phyloP scores from a whole-genome alignment of 2,113 vertebrate genomes.

The Anoplopoma fimbria region DNA sequence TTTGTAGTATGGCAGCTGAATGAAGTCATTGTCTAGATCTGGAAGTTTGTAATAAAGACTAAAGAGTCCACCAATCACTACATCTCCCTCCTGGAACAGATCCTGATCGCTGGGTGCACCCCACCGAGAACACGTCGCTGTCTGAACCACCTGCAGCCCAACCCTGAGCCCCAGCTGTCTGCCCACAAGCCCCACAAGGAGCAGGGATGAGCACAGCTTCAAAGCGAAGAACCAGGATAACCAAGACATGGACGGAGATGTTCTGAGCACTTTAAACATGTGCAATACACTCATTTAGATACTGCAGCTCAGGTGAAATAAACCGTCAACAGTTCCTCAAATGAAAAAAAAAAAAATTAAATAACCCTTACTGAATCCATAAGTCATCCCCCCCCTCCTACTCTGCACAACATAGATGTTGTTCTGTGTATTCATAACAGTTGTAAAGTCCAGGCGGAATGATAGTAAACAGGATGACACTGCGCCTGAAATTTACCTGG shows the following conservation, averaged over 20 bases:
- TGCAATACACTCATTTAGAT: neutral
- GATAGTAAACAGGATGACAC: too few relatives aligned
- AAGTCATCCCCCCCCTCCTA: conserved; percentile 5
- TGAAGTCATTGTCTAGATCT: conserved; percentile 58
- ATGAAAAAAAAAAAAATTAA: conserved; percentile 5
- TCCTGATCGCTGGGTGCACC: conserved; percentile 30
- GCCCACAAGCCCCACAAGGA: conserved; percentile 53
- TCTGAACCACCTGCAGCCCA: conserved; percentile 35
- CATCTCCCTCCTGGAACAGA: conserved; percentile 80
- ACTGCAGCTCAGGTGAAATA: neutral
- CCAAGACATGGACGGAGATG: conserved; percentile 52
- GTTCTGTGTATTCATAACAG: conserved; percentile 64
- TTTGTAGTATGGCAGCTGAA: conserved; percentile 46
- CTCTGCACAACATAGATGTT: conserved; percentile 26
- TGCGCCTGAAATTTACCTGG: too few relatives aligned
- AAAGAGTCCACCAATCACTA: conserved; percentile 81
- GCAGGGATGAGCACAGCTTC: conserved; percentile 41
- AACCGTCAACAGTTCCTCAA: neutral
- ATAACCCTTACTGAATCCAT: neutral
- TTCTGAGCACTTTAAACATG: conserved; percentile 11
- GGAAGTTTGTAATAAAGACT: conserved; percentile 66
- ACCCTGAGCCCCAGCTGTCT: conserved; percentile 52
- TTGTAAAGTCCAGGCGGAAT: conserved; percentile 10
- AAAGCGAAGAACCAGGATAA: conserved; percentile 41
- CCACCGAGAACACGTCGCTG: conserved; percentile 67